Conservation (phyloP, 2,888 invertebrate species). For the Muscina levida region DNA sequence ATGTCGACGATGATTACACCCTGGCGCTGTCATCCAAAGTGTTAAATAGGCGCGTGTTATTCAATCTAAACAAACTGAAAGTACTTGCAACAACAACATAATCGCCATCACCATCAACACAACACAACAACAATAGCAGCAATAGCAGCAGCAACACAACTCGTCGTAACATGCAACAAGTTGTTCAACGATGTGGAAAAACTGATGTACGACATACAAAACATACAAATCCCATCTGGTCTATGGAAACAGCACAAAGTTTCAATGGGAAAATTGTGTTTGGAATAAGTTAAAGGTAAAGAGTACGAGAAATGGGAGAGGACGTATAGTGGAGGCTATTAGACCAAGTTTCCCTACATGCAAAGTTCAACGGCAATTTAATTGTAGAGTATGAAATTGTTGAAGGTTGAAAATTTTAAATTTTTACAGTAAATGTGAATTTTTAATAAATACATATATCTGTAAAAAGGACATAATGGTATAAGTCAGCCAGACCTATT, state of each 20-base stretch:
- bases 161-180: constrained; percentile 62
- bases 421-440: too few species aligned
- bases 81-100: constrained; percentile 10
- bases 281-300: background rate
- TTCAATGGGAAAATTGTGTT: constrained; percentile 14
- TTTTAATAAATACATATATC: too few species aligned
- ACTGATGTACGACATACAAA: constrained; percentile 48
- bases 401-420: too few species aligned
- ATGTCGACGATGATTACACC: constrained; percentile 32
- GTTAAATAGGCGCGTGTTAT: constrained; percentile 66
- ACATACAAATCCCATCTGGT: constrained; percentile 15
- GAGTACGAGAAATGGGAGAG: background rate
- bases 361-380: too few species aligned
- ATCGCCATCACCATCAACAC: constrained; percentile 5
- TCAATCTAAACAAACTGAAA: constrained; percentile 54
- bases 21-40: constrained; percentile 57
- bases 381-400: too few species aligned
- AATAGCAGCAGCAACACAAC: constrained; percentile 42
- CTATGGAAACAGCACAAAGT: background rate
- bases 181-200: constrained; percentile 61
- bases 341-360: too few species aligned
- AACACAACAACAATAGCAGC: constrained; percentile 22
- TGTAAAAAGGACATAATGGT: too few species aligned
- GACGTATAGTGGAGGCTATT: too few species aligned
- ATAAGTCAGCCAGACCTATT: too few species aligned